Evolutionary conservation across 2,113 vertebrate genomes (phyloP).

Genomic region (Pampusana beccarii): DNA sequence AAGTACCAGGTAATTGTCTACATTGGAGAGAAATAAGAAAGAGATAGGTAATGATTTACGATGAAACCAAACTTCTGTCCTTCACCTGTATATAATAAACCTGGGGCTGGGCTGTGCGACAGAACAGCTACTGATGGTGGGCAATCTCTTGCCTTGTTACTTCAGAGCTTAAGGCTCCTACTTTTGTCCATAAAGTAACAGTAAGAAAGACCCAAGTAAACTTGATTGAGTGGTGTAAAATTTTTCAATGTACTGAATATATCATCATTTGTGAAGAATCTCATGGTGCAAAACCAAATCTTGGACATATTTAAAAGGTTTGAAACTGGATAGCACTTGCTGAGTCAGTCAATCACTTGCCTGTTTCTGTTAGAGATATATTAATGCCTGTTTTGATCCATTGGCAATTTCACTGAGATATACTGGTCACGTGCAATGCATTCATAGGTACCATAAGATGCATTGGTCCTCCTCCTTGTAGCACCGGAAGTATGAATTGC

Average conservation of each 20-base stretch:
- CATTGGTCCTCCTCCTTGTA: neutral
- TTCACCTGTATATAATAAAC: neutral
- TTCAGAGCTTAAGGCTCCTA: neutral
- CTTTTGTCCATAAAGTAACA: neutral
- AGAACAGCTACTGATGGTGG: neutral
- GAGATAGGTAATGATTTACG: neutral
- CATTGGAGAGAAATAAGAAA: neutral
- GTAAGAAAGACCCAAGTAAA: neutral
- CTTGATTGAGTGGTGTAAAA: neutral
- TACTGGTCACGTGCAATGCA: neutral
- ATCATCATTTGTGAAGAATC: neutral
- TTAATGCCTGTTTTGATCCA: neutral
- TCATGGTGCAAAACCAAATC: neutral
- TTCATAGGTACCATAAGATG: constrained; percentile 5
- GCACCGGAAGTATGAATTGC: neutral
- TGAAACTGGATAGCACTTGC: neutral
- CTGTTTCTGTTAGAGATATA: neutral
- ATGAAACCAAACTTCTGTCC: neutral
- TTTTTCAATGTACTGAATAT: neutral
- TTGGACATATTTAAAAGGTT: neutral
- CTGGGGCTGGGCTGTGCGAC: neutral
- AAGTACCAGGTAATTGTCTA: neutral
- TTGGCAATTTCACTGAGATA: neutral
- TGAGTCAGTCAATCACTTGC: neutral
- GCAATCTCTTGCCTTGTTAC: neutral